Conservation (phyloP, 2,113 vertebrate species). For the Nothoprocta perdicaria region DNA sequence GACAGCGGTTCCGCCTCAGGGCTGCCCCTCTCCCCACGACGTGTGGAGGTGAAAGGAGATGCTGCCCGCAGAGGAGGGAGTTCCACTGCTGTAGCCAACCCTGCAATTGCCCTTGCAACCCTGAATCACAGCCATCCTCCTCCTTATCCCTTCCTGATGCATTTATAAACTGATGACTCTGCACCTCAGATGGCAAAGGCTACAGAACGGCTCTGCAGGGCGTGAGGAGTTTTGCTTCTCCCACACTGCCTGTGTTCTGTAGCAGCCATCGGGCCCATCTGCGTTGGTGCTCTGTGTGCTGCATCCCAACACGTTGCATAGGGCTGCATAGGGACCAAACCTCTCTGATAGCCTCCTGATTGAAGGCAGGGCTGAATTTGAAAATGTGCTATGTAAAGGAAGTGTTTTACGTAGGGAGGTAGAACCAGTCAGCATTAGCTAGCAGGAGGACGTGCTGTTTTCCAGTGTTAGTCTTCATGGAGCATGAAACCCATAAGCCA, state of each 20-base stretch:
- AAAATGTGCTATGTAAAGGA: not conserved
- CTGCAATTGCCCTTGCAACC: not conserved
- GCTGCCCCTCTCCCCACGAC: not conserved
- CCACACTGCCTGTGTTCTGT: not conserved
- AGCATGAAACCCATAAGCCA: not conserved
- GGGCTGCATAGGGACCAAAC: not conserved
- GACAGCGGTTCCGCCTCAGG: not conserved
- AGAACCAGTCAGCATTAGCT: not conserved
- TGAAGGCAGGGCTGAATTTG: not conserved
- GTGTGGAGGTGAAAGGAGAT: not conserved
- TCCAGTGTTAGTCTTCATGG: accelerated
- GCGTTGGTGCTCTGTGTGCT: not conserved
- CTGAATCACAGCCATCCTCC: not conserved
- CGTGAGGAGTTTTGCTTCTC: not conserved
- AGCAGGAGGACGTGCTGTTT: not conserved
- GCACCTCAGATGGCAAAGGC: not conserved
- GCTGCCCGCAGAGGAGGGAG: not conserved
- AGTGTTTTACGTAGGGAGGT: not conserved
- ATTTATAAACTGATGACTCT: not conserved
- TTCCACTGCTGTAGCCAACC: not conserved
- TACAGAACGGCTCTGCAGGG: not conserved
- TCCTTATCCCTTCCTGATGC: not conserved
- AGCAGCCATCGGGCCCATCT: not conserved
- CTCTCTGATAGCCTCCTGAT: not conserved
- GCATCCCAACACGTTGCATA: not conserved